phyloP scores from a whole-genome alignment of 2,113 vertebrate species.

The Solenodon paradoxus region DNA sequence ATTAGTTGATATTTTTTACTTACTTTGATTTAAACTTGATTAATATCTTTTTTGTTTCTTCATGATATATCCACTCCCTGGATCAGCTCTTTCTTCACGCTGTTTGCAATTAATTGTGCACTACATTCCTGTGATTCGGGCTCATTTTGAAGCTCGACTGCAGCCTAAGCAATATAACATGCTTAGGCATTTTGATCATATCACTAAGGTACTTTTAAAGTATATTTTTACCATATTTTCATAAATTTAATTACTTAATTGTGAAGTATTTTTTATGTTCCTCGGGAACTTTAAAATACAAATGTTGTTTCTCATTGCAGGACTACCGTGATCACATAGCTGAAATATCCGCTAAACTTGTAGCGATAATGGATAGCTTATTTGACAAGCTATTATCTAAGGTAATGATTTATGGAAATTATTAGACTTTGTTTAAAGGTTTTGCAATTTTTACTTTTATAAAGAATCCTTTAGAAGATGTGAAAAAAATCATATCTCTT shows the following conservation, averaged over 20 bases:
- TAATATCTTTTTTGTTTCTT: slow-evolving; percentile 45
- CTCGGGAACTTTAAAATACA: slow-evolving; percentile 59
- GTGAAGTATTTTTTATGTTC: slow-evolving; percentile 26
- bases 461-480: background rate
- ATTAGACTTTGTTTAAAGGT: slow-evolving; percentile 42
- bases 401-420: slow-evolving; percentile 84
- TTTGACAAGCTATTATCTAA: slow-evolving; percentile 97
- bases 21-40: slow-evolving; percentile 40
- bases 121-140: slow-evolving; percentile 96
- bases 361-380: slow-evolving; percentile 98
- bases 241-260: slow-evolving; percentile 56
- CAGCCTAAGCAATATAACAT: slow-evolving; percentile 95
- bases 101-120: slow-evolving; percentile 97
- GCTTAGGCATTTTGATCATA: slow-evolving; percentile 97
- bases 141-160: slow-evolving; percentile 95
- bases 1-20: background rate
- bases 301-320: slow-evolving; percentile 84
- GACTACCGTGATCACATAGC: slow-evolving; percentile 98
- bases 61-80: background rate
- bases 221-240: slow-evolving; percentile 29
- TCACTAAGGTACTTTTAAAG: slow-evolving; percentile 92
- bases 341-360: slow-evolving; percentile 96
- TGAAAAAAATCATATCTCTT: background rate
- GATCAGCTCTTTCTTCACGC: slow-evolving; percentile 92
- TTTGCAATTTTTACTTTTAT: slow-evolving; percentile 1